These are phyloP conservation scores for Amorpha juglandis DNA, from an alignment of 2,888 invertebrate genomes.

Conservation along the genomic window DNA sequence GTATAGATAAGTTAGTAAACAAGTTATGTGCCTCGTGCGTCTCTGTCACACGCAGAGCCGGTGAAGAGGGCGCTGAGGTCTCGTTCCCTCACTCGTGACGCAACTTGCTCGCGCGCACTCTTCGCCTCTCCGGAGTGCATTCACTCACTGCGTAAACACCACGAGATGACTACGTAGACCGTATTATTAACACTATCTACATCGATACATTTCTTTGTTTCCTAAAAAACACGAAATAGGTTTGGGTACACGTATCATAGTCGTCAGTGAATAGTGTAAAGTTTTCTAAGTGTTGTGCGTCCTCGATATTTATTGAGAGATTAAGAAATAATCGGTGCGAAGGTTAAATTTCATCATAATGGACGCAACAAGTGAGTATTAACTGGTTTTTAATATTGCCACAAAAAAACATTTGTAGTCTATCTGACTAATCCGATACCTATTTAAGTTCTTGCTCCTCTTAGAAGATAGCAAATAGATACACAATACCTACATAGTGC, in stretches of 20 bases:
- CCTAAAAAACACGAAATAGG: background rate
- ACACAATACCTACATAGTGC: background rate
- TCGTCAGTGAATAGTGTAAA: slow-evolving; percentile 26
- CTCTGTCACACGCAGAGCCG: slow-evolving; percentile 43
- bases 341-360: slow-evolving; percentile 76
- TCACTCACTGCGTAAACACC: slow-evolving; percentile 72
- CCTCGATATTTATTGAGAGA: slow-evolving; percentile 42
- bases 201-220: slow-evolving; percentile 25
- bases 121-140: slow-evolving; percentile 61
- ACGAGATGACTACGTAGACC: slow-evolving; percentile 56
- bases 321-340: slow-evolving; percentile 60
- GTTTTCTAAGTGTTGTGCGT: slow-evolving; percentile 40
- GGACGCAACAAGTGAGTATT: slow-evolving; percentile 80
- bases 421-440: slow-evolving; percentile 12
- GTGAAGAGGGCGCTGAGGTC: slow-evolving; percentile 40
- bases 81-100: slow-evolving; percentile 59
- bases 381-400: slow-evolving; percentile 51
- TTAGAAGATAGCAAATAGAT: background rate
- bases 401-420: slow-evolving; percentile 34
- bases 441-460: background rate
- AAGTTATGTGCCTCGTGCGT: slow-evolving; percentile 51
- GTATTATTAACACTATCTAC: slow-evolving; percentile 26
- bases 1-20: slow-evolving; percentile 45
- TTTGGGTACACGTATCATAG: background rate
- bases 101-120: slow-evolving; percentile 57